Evolutionary conservation across 2,888 invertebrate genomes (phyloP).

Genomic region (Temnothorax unifasciatus): DNA sequence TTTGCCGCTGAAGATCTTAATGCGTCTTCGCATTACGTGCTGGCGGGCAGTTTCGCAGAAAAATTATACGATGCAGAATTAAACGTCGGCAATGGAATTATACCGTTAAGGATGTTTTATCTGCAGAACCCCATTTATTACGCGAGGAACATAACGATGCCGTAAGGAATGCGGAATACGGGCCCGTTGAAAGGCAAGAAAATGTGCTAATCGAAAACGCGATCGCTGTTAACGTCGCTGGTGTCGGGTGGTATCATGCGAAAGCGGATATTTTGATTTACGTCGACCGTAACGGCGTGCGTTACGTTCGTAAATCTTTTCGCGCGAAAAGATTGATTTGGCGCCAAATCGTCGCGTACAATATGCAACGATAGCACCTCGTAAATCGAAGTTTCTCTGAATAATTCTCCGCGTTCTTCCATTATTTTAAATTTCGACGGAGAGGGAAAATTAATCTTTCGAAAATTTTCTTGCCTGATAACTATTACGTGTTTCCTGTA

Average conservation of each 20-base stretch:
- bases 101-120: conserved; percentile 4
- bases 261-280: conserved; percentile 47
- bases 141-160: neutral
- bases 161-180: neutral
- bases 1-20: conserved; percentile 26
- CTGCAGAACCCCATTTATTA: neutral
- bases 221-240: conserved; percentile 1
- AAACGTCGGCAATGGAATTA: conserved; percentile 12
- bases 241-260: neutral
- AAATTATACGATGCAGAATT: neutral
- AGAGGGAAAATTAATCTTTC: neutral
- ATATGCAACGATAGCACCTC: conserved; percentile 25
- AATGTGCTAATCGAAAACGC: conserved; percentile 11
- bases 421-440: conserved; percentile 8
- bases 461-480: neutral
- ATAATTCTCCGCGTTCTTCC: neutral
- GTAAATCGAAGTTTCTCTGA: conserved; percentile 23
- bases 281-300: neutral
- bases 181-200: neutral
- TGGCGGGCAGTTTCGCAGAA: neutral
- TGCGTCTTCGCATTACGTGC: neutral
- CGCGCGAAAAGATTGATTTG: conserved; percentile 33
- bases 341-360: conserved; percentile 25
- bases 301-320: conserved; percentile 28
- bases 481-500: neutral